Conservation (phyloP, 2,888 invertebrate genomes). For the Coleophora flavipennella region DNA sequence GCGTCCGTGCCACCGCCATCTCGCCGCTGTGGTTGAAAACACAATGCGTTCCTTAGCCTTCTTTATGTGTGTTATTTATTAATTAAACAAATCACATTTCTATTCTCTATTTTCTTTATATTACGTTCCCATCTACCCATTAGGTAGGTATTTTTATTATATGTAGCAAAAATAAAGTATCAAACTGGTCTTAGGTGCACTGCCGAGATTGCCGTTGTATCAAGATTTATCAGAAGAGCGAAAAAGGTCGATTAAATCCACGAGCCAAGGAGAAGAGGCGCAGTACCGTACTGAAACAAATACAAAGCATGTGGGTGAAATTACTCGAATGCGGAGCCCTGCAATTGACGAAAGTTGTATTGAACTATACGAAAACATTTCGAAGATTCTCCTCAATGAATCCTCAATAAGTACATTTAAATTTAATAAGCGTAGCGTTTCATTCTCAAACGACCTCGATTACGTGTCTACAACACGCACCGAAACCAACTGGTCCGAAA, state of each 20-base stretch:
- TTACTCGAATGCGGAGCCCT: too few species aligned
- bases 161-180: conserved; percentile 29
- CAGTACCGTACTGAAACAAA: background rate
- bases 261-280: conserved; percentile 3
- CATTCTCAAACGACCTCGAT: conserved; percentile 25
- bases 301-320: conserved; percentile 3
- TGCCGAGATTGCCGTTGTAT: conserved; percentile 36
- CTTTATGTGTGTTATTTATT: background rate
- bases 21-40: conserved; percentile 2
- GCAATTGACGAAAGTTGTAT: too few species aligned
- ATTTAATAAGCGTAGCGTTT: conserved; percentile 24
- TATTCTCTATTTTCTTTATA: background rate
- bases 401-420: conserved; percentile 17
- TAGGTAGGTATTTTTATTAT: conserved; percentile 7
- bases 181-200: conserved; percentile 52
- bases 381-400: background rate
- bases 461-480: conserved; percentile 18
- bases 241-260: conserved; percentile 22
- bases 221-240: conserved; percentile 39
- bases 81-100: background rate
- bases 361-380: too few species aligned
- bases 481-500: conserved; percentile 5
- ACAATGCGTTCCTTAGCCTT: conserved; percentile 13
- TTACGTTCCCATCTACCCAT: background rate
- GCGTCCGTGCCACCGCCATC: conserved; percentile 1